Evolutionary conservation across 2,113 vertebrate species (phyloP), one percentile per base, ranked within the genome.

Genomic region (Peromyscus polionotus): DNA sequence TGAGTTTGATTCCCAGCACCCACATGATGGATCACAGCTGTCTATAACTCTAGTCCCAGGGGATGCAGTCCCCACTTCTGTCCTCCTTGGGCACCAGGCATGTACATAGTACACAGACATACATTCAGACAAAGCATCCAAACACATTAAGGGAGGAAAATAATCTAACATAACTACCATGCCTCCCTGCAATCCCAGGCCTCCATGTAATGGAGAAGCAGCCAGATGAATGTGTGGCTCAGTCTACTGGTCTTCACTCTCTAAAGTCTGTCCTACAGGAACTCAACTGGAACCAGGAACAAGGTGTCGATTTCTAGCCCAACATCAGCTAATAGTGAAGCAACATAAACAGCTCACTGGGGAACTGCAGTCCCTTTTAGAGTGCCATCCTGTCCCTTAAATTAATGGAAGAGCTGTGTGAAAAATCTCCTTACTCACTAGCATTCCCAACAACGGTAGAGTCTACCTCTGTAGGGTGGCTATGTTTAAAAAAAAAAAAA

Each of bases 371-470:
- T 19, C 19, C 39, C 61, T 28, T 84, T 85, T 51, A 79, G 36
- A 68, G 88, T 93, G 65, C 65, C 77, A 83, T 67, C 85, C n/a
- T 90, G 31, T 77, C 63, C 20, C 61, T 94, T 86, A 48, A 67
- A 48, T 45, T 65, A 92, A n/a, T 6, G 8, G 70, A 87, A 73
- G 73, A 95, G 28, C 67, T 81, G 22, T 67, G 17, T 94, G 39
- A 17, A 70, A 39, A 7, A 48, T 70, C 81, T 76, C 73, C 14
- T 70, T 48, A 57, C 22, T 81, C 39, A 17, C 11, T 48, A 84
- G 57, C 83, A 80, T 51, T 77, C 61, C 57, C 76, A 80, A 59
- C 4, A 79, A 75, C 51, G 8, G n/a, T 86, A 59, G 26, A 4
- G 33, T 94, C 68, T 67, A 45, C 20, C 8, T 87, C n/a, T 91